These are phyloP conservation scores for Syrista parreyssii DNA, from an alignment of 2,888 invertebrate genomes.

Conservation along the genomic window DNA sequence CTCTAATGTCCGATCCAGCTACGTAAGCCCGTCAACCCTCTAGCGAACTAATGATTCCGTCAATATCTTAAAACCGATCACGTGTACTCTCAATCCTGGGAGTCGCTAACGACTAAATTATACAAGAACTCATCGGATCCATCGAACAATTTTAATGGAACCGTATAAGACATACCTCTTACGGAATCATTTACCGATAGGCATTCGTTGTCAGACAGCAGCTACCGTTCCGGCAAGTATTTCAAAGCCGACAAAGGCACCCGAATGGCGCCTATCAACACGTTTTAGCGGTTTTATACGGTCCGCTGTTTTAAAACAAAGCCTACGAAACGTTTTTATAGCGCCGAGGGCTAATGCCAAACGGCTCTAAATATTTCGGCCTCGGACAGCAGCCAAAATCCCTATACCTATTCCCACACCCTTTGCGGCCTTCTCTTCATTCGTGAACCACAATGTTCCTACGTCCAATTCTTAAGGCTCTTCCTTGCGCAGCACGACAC, in stretches of 20 bases:
- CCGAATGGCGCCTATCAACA: slow-evolving; percentile 35
- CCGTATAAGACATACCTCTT: slow-evolving; percentile 3
- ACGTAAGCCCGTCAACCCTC: background rate
- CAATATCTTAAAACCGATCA: slow-evolving; percentile 25
- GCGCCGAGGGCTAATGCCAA: slow-evolving; percentile 13
- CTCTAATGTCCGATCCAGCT: background rate
- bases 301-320: slow-evolving; percentile 32
- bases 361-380: slow-evolving; percentile 18
- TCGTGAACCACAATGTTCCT: background rate
- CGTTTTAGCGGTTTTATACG: slow-evolving; percentile 35
- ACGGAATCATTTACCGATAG: slow-evolving; percentile 19
- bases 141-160: slow-evolving; percentile 24
- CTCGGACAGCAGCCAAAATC: slow-evolving; percentile 21
- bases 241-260: slow-evolving; percentile 32
- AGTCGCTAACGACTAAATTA: slow-evolving; percentile 25
- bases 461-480: background rate
- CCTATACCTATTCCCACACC: background rate
- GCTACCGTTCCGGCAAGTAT: slow-evolving; percentile 13
- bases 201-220: slow-evolving; percentile 9
- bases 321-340: slow-evolving; percentile 19
- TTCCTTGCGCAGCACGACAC: background rate
- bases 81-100: slow-evolving; percentile 16
- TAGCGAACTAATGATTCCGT: slow-evolving; percentile 21
- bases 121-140: slow-evolving; percentile 23
- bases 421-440: background rate